Evolutionary conservation across 2,797 vertebrate genomes (phyloP).

Genomic region (Peromyscus attwateri): DNA sequence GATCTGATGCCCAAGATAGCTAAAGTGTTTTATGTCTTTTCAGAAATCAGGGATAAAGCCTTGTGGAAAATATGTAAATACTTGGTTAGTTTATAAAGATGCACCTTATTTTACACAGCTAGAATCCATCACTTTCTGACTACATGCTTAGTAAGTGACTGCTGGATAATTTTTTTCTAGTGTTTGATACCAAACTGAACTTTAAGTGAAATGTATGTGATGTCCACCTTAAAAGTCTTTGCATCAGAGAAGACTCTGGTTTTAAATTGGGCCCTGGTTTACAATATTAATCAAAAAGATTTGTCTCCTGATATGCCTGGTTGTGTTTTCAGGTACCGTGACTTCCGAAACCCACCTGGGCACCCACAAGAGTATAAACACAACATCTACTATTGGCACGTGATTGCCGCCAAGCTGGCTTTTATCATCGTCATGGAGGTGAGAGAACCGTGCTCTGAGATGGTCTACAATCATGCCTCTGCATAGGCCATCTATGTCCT

Average conservation of each 20-base stretch:
- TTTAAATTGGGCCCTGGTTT: slow-evolving; percentile 68
- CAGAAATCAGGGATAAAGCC: slow-evolving; percentile 41
- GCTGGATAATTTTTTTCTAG: neutral
- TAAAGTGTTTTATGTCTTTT: neutral
- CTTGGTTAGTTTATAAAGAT: neutral
- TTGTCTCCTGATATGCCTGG: neutral
- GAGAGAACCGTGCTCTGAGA: slow-evolving; percentile 28
- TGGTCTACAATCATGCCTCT: neutral
- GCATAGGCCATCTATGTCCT: neutral
- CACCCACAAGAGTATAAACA: slow-evolving; percentile 92
- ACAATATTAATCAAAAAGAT: slow-evolving; percentile 66
- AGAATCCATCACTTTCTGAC: slow-evolving; percentile 9
- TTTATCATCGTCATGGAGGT: slow-evolving; percentile 98
- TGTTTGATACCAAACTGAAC: slow-evolving; percentile 57
- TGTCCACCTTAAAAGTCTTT: slow-evolving; percentile 29
- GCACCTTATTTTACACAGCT: neutral
- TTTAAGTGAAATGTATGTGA: neutral
- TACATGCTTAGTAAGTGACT: slow-evolving; percentile 6
- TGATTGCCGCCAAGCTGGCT: slow-evolving; percentile 95
- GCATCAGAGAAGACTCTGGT: neutral
- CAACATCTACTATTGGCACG: slow-evolving; percentile 95
- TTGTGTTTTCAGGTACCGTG: slow-evolving; percentile 92
- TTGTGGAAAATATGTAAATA: neutral
- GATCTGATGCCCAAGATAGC: neutral
- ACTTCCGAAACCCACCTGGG: slow-evolving; percentile 94